Base-by-base conservation (phyloP, 1,140 invertebrate species). In the Atta colombica region DNA sequence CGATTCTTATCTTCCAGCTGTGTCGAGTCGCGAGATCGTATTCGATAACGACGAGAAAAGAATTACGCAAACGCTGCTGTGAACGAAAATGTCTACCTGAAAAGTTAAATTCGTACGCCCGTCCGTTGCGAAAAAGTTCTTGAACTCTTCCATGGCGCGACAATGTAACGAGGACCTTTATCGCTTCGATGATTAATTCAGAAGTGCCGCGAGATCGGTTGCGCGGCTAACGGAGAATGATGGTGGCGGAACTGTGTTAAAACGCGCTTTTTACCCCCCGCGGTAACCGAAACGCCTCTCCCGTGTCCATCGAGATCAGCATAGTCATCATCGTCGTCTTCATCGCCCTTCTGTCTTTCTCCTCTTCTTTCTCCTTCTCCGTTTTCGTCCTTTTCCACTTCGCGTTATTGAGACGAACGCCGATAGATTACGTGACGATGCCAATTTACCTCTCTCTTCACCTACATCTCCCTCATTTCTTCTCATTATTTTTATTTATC, bases 201-300 rank as follows among this genome's bases (percentile, higher is more conserved):
- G 53, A 61, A 85, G 85, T 35, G 68, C 77, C 35, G 68, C 35
- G 87, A 78, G 85, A 65, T 61, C 68, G 21, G 78, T 12, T 25
- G 55, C 31, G 51, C 35, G 49, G 4, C 51, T 87, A 90, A 90
- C 77, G 80, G 78, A 80, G 45, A 69, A 12, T 77, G 53, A 31
- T 72, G 28, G 68, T 58, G 69, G 28, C 74, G 65, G 63, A 87
- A 84, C 65, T 53, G 61, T 77, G 78, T 89, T 89, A 81, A 60
- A 85, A 82, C 82, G 74, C 77, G 77, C 71, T 84, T 81, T 86
- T 68, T 93, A 91, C 92, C 92, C 91, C 91, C 92, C 87, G 92
- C 86, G 72, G 92, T 77, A 94, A 87, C 69, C 75, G 90, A 93
- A 94, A 94, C 94, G 94, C 94, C 94, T 94, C 90, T 94, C 88